A percentile compares a stretch with the other conserved stretches of the same genome.
These are phyloP conservation scores for Pseudois nayaur DNA, from an alignment of 2,113 vertebrate genomes.

Conservation along the genomic window DNA sequence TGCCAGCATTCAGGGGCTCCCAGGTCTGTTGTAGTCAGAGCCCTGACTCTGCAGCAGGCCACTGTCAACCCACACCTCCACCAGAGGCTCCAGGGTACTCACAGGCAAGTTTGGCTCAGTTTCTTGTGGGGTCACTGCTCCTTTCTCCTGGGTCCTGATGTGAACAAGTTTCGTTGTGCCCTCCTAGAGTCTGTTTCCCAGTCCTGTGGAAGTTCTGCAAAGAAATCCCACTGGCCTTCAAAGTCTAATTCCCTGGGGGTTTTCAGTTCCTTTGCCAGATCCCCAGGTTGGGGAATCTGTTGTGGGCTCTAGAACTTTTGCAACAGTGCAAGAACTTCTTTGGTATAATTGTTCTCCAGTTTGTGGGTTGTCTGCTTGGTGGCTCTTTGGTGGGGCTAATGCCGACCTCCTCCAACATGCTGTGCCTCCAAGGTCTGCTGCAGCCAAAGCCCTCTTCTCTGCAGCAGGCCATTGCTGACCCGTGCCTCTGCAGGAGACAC, in stretches of 20 bases:
- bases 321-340: neutral
- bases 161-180: neutral
- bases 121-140: neutral
- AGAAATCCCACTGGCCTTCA: neutral
- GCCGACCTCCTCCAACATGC: rapidly evolving
- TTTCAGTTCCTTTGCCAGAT: neutral
- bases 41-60: neutral
- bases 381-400: neutral
- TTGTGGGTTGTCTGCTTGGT: neutral
- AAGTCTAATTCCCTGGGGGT: neutral
- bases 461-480: neutral
- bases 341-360: neutral
- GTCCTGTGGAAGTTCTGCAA: neutral
- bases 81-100: neutral
- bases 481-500: neutral
- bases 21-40: neutral
- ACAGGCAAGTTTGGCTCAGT: neutral
- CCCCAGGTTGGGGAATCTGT: neutral
- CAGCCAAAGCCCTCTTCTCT: neutral
- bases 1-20: neutral
- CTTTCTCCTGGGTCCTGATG: neutral
- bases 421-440: neutral
- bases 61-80: neutral
- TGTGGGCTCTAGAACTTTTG: neutral
- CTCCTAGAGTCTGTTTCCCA: neutral